These are phyloP conservation scores for Lagopus muta DNA, from an alignment of 2,113 vertebrate genomes.

Conservation along the genomic window DNA sequence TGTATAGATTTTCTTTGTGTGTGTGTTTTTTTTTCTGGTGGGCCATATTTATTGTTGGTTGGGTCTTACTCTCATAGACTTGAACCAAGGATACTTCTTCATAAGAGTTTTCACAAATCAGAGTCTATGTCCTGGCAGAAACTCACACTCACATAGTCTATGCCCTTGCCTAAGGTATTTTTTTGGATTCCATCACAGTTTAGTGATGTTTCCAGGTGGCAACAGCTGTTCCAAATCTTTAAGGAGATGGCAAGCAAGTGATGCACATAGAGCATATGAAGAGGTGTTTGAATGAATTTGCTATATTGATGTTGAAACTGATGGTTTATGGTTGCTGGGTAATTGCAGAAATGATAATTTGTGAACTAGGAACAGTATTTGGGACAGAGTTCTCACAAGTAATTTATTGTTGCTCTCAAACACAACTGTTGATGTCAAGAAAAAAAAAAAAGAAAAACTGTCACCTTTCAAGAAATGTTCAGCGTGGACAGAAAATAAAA, in stretches of 20 bases:
- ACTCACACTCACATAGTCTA: slow-evolving; percentile 21
- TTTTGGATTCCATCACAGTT: background rate
- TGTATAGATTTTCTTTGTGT: background rate
- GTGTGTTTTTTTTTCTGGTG: background rate
- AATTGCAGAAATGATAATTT: background rate
- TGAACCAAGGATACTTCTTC: background rate
- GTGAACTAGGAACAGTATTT: too few species aligned
- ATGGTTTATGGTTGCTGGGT: background rate
- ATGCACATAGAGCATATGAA: background rate
- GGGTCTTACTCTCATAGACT: background rate
- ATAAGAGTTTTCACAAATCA: background rate
- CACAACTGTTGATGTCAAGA: background rate
- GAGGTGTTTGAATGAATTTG: background rate
- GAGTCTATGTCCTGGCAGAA: slow-evolving; percentile 37
- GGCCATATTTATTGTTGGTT: background rate
- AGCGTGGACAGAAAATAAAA: fast-evolving
- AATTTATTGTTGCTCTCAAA: background rate
- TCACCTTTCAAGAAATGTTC: background rate
- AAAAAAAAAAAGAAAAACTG: background rate
- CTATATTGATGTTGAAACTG: background rate
- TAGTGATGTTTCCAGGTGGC: background rate
- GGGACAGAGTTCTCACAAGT: background rate
- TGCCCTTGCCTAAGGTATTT: background rate
- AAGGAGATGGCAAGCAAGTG: background rate
- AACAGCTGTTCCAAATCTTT: background rate